phyloP scores from a whole-genome alignment of 2,888 invertebrate genomes.

The Melinaea marsaeus region DNA sequence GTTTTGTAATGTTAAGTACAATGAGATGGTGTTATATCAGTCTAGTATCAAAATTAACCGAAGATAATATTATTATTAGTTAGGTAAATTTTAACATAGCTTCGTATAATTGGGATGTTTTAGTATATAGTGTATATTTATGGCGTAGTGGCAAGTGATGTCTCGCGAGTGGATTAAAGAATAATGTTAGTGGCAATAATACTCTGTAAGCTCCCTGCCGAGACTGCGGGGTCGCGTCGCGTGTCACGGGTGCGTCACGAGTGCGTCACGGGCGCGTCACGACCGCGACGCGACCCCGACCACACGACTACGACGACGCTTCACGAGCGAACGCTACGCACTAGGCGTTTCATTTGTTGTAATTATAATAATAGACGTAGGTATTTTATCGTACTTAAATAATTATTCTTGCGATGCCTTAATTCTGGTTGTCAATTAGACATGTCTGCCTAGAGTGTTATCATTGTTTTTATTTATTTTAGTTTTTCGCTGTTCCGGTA shows the following conservation, averaged over 20 bases:
- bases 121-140: slow-evolving; percentile 73
- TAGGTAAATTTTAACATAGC: slow-evolving; percentile 77
- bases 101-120: slow-evolving; percentile 78
- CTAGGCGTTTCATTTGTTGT: slow-evolving; percentile 74
- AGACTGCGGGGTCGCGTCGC: slow-evolving; percentile 41
- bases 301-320: slow-evolving; percentile 31
- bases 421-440: slow-evolving; percentile 80
- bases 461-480: slow-evolving; percentile 75
- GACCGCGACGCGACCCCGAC: background rate
- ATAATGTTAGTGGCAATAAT: slow-evolving; percentile 74
- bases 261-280: slow-evolving; percentile 7
- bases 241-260: slow-evolving; percentile 24
- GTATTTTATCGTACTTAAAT: slow-evolving; percentile 79
- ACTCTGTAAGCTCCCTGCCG: slow-evolving; percentile 70
- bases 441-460: slow-evolving; percentile 78
- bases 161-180: slow-evolving; percentile 63
- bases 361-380: slow-evolving; percentile 78
- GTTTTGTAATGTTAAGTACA: slow-evolving; percentile 77
- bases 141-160: slow-evolving; percentile 68
- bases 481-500: slow-evolving; percentile 76
- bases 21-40: slow-evolving; percentile 78
- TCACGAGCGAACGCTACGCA: slow-evolving; percentile 60
- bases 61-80: slow-evolving; percentile 78
- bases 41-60: slow-evolving; percentile 80
- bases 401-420: slow-evolving; percentile 80